Conservation (phyloP, 2,797 vertebrate genomes). For the Sitta carolinensis region DNA sequence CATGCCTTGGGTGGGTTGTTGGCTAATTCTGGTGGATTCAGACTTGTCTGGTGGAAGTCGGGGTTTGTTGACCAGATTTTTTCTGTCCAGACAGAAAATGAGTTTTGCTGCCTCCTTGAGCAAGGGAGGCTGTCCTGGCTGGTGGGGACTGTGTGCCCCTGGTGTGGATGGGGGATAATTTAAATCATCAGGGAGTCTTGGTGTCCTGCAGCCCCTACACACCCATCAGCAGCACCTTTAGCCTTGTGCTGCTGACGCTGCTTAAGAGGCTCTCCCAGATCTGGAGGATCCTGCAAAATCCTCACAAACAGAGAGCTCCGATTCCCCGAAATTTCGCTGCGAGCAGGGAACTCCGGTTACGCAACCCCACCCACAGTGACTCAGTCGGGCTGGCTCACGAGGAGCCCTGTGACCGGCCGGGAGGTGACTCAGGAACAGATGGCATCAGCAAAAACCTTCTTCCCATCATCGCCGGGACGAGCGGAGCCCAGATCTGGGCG, state of each 20-base stretch:
- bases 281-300: not conserved
- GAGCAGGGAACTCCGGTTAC: not conserved
- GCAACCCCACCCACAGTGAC: not conserved
- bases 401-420: not conserved
- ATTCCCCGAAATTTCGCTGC: not conserved
- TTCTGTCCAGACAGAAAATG: not conserved
- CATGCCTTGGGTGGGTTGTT: not conserved
- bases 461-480: accelerated
- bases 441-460: not conserved
- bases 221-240: not conserved
- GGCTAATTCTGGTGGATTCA: not conserved
- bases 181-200: not conserved
- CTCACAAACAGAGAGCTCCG: accelerated
- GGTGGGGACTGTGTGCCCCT: not conserved
- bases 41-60: not conserved
- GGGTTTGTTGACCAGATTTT: not conserved
- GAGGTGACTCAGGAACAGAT: not conserved
- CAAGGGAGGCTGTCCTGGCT: not conserved
- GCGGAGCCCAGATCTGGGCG: accelerated
- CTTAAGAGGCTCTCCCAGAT: not conserved
- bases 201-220: not conserved
- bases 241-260: not conserved
- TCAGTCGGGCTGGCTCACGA: not conserved
- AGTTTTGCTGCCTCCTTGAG: not conserved
- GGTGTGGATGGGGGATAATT: not conserved